A percentile compares a stretch with the other conserved stretches of the same genome.
These are phyloP conservation scores for Cremastinae sp. DNA, from an alignment of 2,888 invertebrate species.

Conservation along the genomic window DNA sequence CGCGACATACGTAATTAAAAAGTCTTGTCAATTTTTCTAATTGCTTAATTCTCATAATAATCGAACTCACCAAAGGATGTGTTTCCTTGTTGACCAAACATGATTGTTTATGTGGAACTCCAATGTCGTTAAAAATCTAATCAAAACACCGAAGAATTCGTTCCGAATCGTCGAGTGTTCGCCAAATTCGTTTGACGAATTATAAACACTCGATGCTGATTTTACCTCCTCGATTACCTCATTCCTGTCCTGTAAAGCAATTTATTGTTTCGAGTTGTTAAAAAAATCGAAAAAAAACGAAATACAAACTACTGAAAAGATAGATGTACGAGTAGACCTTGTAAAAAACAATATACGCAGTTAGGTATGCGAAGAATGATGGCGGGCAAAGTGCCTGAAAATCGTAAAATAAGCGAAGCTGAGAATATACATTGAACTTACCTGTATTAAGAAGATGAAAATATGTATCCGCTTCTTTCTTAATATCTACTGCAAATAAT, in stretches of 20 bases:
- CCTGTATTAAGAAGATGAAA: too few relatives aligned
- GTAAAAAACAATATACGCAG: neutral
- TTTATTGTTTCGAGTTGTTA: neutral
- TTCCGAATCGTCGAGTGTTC: neutral
- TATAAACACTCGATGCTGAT: constrained; percentile 14
- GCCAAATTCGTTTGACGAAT: neutral
- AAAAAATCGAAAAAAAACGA: too few relatives aligned
- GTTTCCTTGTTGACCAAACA: constrained; percentile 77
- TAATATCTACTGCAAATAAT: too few relatives aligned
- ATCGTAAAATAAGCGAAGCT: neutral
- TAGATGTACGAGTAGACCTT: neutral
- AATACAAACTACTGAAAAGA: too few relatives aligned
- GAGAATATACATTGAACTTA: too few relatives aligned
- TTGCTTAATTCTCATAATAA: neutral
- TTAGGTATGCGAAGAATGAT: neutral
- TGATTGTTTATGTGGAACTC: constrained; percentile 58
- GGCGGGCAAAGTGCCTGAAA: neutral
- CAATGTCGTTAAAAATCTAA: constrained; percentile 7
- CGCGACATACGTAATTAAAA: neutral
- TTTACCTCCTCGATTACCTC: constrained; percentile 4
- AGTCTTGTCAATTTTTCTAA: constrained; percentile 13
- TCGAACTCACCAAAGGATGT: constrained; percentile 78
- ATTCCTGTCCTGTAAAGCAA: constrained; percentile 8
- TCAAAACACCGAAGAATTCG: neutral
- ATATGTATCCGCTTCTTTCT: too few relatives aligned